These are phyloP conservation scores for Apostichopus japonicus DNA, from an alignment of 35 echinoderm and acorn worm genomes.

Conservation along the genomic window DNA sequence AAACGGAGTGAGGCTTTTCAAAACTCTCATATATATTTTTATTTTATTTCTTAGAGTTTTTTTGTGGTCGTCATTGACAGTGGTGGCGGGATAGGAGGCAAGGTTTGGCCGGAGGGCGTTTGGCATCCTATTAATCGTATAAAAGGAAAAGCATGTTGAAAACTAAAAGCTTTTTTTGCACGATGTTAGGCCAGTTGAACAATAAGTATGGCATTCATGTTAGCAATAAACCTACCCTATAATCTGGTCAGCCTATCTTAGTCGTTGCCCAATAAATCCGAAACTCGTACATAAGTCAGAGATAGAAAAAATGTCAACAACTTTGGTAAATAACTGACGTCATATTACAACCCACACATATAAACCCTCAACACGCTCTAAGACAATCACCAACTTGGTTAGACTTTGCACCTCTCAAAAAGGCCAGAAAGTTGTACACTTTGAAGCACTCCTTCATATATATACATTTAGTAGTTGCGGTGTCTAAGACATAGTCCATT, in stretches of 20 bases:
- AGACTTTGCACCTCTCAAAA: slow-evolving; percentile 25
- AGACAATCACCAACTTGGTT: not conserved
- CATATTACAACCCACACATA: slow-evolving; percentile 31
- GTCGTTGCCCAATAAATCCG: not conserved
- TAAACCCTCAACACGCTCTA: slow-evolving; percentile 24
- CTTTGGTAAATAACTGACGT: slow-evolving; percentile 15
- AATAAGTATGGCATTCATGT: not conserved
- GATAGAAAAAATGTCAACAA: slow-evolving; percentile 29
- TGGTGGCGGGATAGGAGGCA: too few relatives aligned
- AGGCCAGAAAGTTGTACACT: not conserved
- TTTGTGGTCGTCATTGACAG: too few relatives aligned
- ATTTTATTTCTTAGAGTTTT: too few relatives aligned
- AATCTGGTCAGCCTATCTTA: not conserved
- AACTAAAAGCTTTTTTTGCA: too few relatives aligned
- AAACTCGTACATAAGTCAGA: not conserved
- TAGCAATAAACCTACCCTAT: not conserved
- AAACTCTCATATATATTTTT: too few relatives aligned
- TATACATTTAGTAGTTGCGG: too few relatives aligned
- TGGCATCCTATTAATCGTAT: too few relatives aligned
- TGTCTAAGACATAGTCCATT: too few relatives aligned
- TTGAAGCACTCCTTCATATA: too few relatives aligned
- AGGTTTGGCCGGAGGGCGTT: too few relatives aligned
- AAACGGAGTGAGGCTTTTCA: too few relatives aligned
- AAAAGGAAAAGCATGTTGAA: too few relatives aligned
- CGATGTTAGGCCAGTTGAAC: not conserved